Evolutionary conservation across 1,140 invertebrate genomes (phyloP), one percentile per base, ranked within the genome.

Genomic region (Heterodera carotae): DNA sequence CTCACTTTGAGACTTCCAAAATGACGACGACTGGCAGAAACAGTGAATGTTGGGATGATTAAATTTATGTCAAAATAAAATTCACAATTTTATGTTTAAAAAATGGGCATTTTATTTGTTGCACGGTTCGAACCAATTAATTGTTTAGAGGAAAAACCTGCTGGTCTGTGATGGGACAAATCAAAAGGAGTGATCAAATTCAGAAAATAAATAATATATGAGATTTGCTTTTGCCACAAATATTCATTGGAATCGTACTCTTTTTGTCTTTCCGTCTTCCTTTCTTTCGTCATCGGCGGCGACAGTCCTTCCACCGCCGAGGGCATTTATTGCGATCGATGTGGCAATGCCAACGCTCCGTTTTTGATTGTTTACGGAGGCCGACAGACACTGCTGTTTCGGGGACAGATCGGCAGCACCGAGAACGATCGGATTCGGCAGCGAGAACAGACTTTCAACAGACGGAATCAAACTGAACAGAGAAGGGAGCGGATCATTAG

Each of bases 371-470:
- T 80, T 62, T 66, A 43, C n/a, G 33, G 80, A 18, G 27, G 77
- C 31, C 15, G 60, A 27, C 80, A 39, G 59, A 15, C 43, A 53
- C 15, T 66, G 78, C 27, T 60, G 36, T 43, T 31, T 31, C 31
- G 34, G 80, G n/a, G 69, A 33, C 29, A 74, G 36, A 27, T 72
- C 70, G 62, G 71, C 60, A 48, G 71, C 22, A 7, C 48, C 48
- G 29, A 43, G 27, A 12, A 75, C 66, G 25, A 82, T 56, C 10
- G 81, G 81, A 76, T 84, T 82, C 22, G 81, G 81, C 39, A 83
- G 81, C 2, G 81, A 82, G 39, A 81, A 64, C n/a, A 77, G 82
- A 69, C 81, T 82, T 59, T 82, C 81, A 36, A 75, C 39, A n/a
- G 81, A 84, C 27, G 81, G 81, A 53, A 82, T 82, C 39, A 82